phyloP scores from a whole-genome alignment of 2,797 vertebrate species.

The Gephyroberyx darwinii region DNA sequence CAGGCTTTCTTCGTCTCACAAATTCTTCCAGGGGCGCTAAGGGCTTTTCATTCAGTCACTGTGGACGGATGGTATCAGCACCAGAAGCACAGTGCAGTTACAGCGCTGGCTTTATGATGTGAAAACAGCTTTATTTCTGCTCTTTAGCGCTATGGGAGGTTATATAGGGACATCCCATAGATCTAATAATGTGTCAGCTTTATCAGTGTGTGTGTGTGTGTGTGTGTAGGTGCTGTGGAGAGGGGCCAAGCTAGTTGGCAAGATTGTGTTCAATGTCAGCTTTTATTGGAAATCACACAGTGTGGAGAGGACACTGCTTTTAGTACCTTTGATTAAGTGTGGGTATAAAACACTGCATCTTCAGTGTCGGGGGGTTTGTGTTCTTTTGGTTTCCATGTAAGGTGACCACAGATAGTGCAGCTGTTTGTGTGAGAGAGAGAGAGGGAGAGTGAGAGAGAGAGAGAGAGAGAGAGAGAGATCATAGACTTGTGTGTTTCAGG shows the following conservation, averaged over 20 bases:
- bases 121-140: conserved; percentile 59
- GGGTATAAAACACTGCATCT: conserved; percentile 63
- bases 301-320: conserved; percentile 65
- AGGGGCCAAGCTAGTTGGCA: conserved; percentile 64
- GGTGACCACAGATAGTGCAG: conserved; percentile 30
- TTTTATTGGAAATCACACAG: conserved; percentile 69
- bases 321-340: conserved; percentile 62
- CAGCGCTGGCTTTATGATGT: conserved; percentile 49
- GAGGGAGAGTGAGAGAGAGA: no score
- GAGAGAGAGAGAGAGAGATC: no score
- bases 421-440: neutral
- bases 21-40: conserved; percentile 22
- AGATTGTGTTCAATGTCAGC: conserved; percentile 61
- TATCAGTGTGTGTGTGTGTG: conserved; percentile 21
- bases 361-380: conserved; percentile 27
- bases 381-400: conserved; percentile 31
- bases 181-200: conserved; percentile 58
- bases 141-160: conserved; percentile 59
- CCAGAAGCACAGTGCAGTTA: conserved; percentile 33
- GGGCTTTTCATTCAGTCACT: conserved; percentile 45
- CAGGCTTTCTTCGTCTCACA: conserved; percentile 12
- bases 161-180: conserved; percentile 57
- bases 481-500: no score
- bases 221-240: conserved; percentile 30
- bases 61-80: conserved; percentile 41